Percentiles rank a stretch among this genome's conserved stretches.
Conservation (phyloP, 2,888 invertebrate species). For the Galerucella pusilla region DNA sequence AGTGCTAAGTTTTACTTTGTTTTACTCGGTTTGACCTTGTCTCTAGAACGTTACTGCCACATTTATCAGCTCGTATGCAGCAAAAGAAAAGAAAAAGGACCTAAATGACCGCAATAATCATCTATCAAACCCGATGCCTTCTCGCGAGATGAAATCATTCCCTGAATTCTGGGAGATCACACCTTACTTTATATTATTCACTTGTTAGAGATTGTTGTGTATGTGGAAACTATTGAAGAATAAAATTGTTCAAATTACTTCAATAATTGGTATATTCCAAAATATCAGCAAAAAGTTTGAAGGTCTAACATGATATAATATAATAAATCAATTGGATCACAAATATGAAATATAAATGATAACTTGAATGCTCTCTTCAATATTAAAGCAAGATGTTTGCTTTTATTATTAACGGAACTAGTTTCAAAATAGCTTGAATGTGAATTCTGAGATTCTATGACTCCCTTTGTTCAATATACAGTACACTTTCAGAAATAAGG, state of each 20-base stretch:
- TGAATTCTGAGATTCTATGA: not conserved
- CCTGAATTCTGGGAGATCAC: constrained; percentile 25
- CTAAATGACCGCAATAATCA: constrained; percentile 44
- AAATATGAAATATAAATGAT: too few relatives aligned
- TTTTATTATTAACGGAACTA: too few relatives aligned
- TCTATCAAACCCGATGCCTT: constrained; percentile 39
- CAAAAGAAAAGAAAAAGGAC: constrained; percentile 38
- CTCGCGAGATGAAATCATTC: constrained; percentile 18
- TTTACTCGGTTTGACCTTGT: constrained; percentile 51
- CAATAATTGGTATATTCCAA: too few relatives aligned
- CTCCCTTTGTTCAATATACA: too few relatives aligned
- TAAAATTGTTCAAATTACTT: too few relatives aligned
- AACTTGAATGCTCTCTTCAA: too few relatives aligned
- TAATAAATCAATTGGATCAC: too few relatives aligned
- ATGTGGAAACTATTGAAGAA: not conserved
- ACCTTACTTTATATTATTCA: constrained; percentile 26
- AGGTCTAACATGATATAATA: too few relatives aligned
- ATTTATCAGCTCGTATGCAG: constrained; percentile 49
- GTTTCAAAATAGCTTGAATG: not conserved
- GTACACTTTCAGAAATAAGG: not conserved
- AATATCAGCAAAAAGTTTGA: too few relatives aligned
- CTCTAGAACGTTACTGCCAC: constrained; percentile 46
- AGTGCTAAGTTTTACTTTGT: constrained; percentile 54
- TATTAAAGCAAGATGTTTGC: too few relatives aligned
- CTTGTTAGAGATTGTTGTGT: constrained; percentile 10